phyloP scores from a whole-genome alignment of 1,140 invertebrate genomes.

The Aculops lycopersici region DNA sequence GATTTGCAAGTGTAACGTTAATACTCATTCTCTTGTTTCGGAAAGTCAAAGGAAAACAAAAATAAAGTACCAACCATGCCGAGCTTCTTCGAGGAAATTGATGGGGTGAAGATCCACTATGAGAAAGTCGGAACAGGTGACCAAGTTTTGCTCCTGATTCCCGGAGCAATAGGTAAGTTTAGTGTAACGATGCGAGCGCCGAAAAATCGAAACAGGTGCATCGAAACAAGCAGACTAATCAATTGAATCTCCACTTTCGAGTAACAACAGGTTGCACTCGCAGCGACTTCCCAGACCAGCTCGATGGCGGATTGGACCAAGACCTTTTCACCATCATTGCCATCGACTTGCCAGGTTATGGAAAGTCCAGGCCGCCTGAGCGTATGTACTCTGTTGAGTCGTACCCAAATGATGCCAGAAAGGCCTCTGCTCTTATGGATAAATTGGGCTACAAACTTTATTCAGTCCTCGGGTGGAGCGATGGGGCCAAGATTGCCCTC shows the following conservation, averaged over 20 bases:
- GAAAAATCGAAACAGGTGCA: too few species aligned
- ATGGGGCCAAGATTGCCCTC: slow-evolving; percentile 6
- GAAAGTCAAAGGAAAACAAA: not conserved
- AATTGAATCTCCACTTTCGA: slow-evolving; percentile 1
- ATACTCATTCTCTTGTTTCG: too few species aligned
- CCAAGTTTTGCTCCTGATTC: slow-evolving; percentile 4
- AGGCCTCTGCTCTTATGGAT: slow-evolving; percentile 3
- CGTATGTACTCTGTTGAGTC: slow-evolving; percentile 4
- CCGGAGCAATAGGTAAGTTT: slow-evolving; percentile 6
- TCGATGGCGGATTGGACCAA: slow-evolving; percentile 2
- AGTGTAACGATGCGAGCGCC: not conserved
- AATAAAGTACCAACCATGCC: not conserved
- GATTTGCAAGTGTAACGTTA: too few species aligned
- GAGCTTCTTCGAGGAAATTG: not conserved
- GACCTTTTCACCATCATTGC: slow-evolving; percentile 3
- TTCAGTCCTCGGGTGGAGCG: slow-evolving; percentile 7
- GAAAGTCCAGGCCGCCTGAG: slow-evolving; percentile 5
- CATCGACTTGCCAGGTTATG: slow-evolving; percentile 6
- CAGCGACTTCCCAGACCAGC: slow-evolving; percentile 4
- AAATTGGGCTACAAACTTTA: slow-evolving; percentile 5
- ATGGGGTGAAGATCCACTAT: not conserved
- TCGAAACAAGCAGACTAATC: not conserved
- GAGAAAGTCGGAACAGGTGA: slow-evolving; percentile 2
- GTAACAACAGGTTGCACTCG: slow-evolving; percentile 1
- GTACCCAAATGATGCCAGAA: slow-evolving; percentile 3